phyloP scores from a whole-genome alignment of 2,888 invertebrate genomes.

The Sialis fuliginosa region DNA sequence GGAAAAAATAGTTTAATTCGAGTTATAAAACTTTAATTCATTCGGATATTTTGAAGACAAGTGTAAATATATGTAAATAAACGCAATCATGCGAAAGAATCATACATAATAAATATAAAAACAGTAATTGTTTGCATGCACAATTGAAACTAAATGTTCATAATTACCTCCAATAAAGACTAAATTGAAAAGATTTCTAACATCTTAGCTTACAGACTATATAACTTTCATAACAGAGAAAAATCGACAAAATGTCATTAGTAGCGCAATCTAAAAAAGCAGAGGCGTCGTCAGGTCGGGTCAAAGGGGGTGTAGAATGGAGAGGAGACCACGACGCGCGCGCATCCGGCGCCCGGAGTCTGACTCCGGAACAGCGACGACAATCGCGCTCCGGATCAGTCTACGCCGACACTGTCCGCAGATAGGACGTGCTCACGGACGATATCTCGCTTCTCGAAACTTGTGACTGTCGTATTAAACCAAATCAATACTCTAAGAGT shows the following conservation, averaged over 20 bases:
- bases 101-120: background rate
- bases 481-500: no score
- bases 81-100: background rate
- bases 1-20: no score
- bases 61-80: background rate
- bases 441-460: constrained; percentile 13
- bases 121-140: no score
- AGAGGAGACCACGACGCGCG: constrained; percentile 1
- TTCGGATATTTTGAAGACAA: background rate
- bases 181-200: no score
- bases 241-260: constrained; percentile 9
- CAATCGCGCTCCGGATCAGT: constrained; percentile 7
- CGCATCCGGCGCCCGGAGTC: constrained; percentile 1
- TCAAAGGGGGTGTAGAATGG: constrained; percentile 1
- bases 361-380: constrained; percentile 5
- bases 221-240: constrained; percentile 7
- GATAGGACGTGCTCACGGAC: constrained; percentile 5
- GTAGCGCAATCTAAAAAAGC: constrained; percentile 7
- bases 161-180: no score
- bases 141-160: no score
- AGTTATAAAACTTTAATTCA: background rate
- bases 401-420: constrained; percentile 9
- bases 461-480: constrained; percentile 9
- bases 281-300: background rate
- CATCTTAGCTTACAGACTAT: background rate